phyloP scores from a whole-genome alignment of 2,797 vertebrate genomes.

The Thamnophis elegans region DNA sequence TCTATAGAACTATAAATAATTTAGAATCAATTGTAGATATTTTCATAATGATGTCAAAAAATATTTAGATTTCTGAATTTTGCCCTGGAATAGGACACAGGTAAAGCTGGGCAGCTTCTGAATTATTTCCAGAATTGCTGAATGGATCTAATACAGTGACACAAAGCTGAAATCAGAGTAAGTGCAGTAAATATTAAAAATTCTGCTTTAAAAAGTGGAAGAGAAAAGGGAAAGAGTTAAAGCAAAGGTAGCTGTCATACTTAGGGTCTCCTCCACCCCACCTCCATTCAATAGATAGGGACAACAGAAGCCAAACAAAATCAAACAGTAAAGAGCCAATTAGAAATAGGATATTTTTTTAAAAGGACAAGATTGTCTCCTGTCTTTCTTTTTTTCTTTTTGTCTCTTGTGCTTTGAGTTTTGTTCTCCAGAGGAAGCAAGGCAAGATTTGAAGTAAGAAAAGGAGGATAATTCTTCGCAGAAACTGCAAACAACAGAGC shows the following conservation, averaged over 20 bases:
- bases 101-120: neutral
- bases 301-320: neutral
- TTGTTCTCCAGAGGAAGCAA: neutral
- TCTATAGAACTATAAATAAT: neutral
- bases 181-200: neutral
- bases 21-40: neutral
- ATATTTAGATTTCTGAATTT: neutral
- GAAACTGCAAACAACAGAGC: neutral
- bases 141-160: neutral
- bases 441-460: neutral
- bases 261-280: neutral
- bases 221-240: neutral
- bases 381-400: neutral
- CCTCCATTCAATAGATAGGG: neutral
- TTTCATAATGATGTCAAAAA: neutral
- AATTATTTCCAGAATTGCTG: neutral
- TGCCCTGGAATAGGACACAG: neutral
- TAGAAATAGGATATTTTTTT: neutral
- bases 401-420: neutral
- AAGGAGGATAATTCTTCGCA: neutral
- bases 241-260: neutral
- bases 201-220: neutral
- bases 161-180: neutral
- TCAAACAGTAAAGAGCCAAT: neutral
- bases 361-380: neutral